These are phyloP conservation scores for Tricholauxania praeusta DNA, from an alignment of 2,888 invertebrate species.

Conservation along the genomic window DNA sequence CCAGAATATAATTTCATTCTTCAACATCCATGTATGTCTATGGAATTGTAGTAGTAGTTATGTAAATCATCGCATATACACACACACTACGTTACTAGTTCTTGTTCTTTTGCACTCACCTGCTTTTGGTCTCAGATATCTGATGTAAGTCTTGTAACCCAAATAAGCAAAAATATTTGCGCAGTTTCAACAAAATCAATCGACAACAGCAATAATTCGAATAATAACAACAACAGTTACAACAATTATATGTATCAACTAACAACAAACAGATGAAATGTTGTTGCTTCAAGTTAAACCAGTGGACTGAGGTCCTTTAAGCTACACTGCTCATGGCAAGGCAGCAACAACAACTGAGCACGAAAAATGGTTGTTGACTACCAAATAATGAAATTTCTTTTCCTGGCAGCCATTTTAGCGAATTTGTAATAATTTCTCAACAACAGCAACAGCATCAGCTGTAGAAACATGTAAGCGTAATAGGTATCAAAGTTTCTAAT, in stretches of 20 bases:
- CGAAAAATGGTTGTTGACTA: slow-evolving; percentile 11
- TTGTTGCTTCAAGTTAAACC: too few species aligned
- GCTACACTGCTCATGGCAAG: slow-evolving; percentile 5
- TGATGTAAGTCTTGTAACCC: slow-evolving; percentile 61
- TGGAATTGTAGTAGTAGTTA: too few species aligned
- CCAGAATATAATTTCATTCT: too few species aligned
- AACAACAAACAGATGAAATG: too few species aligned
- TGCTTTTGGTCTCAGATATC: slow-evolving; percentile 56
- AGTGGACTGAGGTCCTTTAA: neutral
- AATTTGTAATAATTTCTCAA: neutral
- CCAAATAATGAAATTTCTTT: neutral
- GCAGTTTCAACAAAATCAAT: slow-evolving; percentile 31
- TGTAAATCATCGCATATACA: too few species aligned
- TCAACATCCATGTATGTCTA: too few species aligned
- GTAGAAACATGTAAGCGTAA: neutral
- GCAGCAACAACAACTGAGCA: slow-evolving; percentile 31
- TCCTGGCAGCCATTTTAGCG: slow-evolving; percentile 6
- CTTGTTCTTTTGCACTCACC: slow-evolving; percentile 45
- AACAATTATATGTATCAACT: neutral
- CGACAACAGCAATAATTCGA: slow-evolving; percentile 19
- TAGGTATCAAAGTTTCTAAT: too few species aligned
- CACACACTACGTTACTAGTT: too few species aligned
- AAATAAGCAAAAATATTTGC: slow-evolving; percentile 62
- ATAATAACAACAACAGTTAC: slow-evolving; percentile 9
- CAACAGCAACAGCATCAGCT: neutral